Evolutionary conservation across 2,888 invertebrate species (phyloP), one percentile per base, ranked within the genome.

Genomic region (Julus scandinavius): DNA sequence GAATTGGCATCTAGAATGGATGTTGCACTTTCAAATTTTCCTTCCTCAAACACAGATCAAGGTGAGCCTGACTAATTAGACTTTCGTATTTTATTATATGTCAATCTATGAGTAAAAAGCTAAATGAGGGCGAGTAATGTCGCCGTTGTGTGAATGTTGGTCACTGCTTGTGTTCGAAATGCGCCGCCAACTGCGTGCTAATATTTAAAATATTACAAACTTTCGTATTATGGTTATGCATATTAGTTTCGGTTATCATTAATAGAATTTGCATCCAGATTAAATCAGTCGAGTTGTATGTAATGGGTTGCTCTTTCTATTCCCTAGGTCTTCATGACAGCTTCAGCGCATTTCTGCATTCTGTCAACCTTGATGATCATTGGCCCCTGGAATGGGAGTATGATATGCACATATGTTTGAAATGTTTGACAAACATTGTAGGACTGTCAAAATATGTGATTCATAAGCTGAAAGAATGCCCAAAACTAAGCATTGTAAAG

Each of bases 371-470:
- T 72, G 29, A 29, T 72, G 72, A 72, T 29, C 29, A 29, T 72
- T 72, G 72, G 72, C 72, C 72, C 29, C 72, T 72, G 1, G 72
- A 72, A 72, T 29, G 72, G 29, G 72, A 72, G 72, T 72, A 29
- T 72, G 97, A 98, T 92, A 95, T 94, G 6, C 98, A 98, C 91
- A 94, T 96, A 90, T 98, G 98, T 92, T 95, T 97, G 91, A 96
- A 96, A 91, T 98, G 98, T 93, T 96, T 96, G 90, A 92, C 94
- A 29, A 97, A 97, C 4, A 95, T 98, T 89, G 93, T 95, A 63
- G 98, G 98, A 0, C 93, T 98, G 20, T 95, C 96, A 80, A 96
- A 96, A 92, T 98, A 98, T 92, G 95, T 98, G 49, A 94, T 94
- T 80, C 98, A 98, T 91, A 94, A 97, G 84, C 96, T 96, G 91